These are phyloP conservation scores for Keiferia lycopersicella DNA, from an alignment of 2,888 invertebrate genomes.

Conservation along the genomic window DNA sequence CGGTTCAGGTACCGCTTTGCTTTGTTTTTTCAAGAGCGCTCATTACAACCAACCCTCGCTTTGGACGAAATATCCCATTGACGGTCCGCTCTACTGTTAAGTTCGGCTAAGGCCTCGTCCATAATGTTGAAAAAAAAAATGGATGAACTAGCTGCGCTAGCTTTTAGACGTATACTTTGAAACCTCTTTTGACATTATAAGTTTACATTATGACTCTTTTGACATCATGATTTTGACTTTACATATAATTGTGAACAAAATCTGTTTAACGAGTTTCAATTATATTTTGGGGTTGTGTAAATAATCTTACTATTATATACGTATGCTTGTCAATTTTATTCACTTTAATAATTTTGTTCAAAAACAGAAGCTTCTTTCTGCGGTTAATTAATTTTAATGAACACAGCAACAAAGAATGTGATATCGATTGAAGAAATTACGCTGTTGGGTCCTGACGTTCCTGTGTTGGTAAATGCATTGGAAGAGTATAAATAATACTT, in stretches of 20 bases:
- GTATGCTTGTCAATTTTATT: too few species aligned
- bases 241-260: too few species aligned
- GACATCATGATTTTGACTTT: too few species aligned
- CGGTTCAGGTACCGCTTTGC: constrained; percentile 29
- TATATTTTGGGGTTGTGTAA: too few species aligned
- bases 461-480: neutral
- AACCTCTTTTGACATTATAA: neutral
- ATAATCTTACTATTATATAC: too few species aligned
- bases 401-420: neutral
- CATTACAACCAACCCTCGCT: constrained; percentile 48
- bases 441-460: neutral
- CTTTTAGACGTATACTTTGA: too few species aligned
- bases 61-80: constrained; percentile 41
- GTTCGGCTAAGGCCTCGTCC: constrained; percentile 42
- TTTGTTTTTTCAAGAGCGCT: constrained; percentile 56
- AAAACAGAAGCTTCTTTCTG: neutral
- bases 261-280: too few species aligned
- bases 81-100: constrained; percentile 40
- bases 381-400: too few species aligned
- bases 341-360: too few species aligned
- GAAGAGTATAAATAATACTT: too few species aligned
- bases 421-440: neutral
- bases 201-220: too few species aligned
- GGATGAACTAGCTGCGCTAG: too few species aligned
- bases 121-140: constrained; percentile 19